These are phyloP conservation scores for Hemicrepidius hirtus DNA, from an alignment of 2,888 invertebrate species.

Conservation along the genomic window DNA sequence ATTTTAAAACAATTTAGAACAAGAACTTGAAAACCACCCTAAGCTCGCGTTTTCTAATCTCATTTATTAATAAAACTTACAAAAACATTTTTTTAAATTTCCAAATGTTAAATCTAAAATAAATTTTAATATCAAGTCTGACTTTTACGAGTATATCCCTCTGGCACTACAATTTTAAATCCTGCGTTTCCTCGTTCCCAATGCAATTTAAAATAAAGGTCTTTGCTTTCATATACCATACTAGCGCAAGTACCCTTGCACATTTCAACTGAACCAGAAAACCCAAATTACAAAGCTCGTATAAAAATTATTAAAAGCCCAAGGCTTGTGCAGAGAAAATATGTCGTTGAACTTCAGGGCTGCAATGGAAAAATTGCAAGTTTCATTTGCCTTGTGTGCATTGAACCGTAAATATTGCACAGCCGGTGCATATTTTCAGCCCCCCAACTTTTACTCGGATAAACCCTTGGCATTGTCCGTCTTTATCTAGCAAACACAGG, in stretches of 20 bases:
- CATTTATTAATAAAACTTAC: too few species aligned
- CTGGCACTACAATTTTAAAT: too few species aligned
- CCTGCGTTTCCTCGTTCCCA: too few species aligned
- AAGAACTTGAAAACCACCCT: too few species aligned
- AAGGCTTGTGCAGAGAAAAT: not conserved
- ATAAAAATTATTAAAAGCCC: conserved; percentile 28
- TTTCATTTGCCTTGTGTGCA: conserved; percentile 28
- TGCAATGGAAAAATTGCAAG: conserved; percentile 30
- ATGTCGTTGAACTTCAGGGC: conserved; percentile 7
- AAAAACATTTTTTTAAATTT: too few species aligned
- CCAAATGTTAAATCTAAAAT: too few species aligned
- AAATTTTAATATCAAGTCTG: too few species aligned
- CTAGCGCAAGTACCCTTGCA: not conserved
- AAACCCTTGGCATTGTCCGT: not conserved
- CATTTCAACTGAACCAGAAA: not conserved
- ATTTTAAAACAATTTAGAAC: too few species aligned
- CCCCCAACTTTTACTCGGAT: conserved; percentile 7
- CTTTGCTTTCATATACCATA: not conserved
- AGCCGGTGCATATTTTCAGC: conserved; percentile 25
- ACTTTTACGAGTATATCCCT: too few species aligned
- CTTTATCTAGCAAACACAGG: not conserved
- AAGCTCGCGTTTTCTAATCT: too few species aligned
- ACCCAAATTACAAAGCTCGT: not conserved
- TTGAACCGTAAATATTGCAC: conserved; percentile 40
- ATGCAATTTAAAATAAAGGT: not conserved